phyloP scores from a whole-genome alignment of 2,797 vertebrate genomes.

The Crenichthys baileyi region DNA sequence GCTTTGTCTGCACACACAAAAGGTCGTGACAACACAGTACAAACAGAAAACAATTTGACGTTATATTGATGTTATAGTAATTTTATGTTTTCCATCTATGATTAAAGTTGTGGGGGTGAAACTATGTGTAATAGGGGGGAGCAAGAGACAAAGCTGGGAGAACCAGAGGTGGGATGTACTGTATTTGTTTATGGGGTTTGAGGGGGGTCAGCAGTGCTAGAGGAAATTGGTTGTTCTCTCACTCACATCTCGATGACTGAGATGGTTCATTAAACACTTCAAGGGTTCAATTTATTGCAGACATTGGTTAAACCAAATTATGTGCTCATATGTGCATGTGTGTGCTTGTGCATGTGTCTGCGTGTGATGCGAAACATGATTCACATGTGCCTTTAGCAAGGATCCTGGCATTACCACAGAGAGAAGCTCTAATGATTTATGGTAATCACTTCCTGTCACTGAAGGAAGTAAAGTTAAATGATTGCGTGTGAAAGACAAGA shows the following conservation, averaged over 20 bases:
- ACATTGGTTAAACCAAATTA: conserved; percentile 38
- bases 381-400: conserved; percentile 50
- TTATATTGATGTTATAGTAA: background rate
- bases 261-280: conserved; percentile 54
- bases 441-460: conserved; percentile 50
- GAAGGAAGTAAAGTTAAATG: conserved; percentile 31
- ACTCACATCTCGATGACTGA: conserved; percentile 32
- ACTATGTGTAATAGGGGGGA: background rate
- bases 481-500: conserved; percentile 13
- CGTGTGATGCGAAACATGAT: conserved; percentile 37
- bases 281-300: conserved; percentile 59
- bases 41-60: no score
- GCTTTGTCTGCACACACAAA: no score
- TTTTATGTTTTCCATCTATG: background rate
- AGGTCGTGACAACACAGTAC: no score
- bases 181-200: background rate
- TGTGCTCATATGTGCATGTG: conserved; percentile 1
- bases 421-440: conserved; percentile 50
- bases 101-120: background rate
- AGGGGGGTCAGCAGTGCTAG: background rate
- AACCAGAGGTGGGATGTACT: background rate
- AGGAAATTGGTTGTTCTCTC: conserved; percentile 41
- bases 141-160: conserved; percentile 6
- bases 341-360: conserved; percentile 18
- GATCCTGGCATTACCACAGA: conserved; percentile 30